A percentile compares a stretch with the other conserved stretches of the same genome.
Evolutionary conservation across 1,140 invertebrate genomes (phyloP).

Genomic region (Diorhabda elongata): DNA sequence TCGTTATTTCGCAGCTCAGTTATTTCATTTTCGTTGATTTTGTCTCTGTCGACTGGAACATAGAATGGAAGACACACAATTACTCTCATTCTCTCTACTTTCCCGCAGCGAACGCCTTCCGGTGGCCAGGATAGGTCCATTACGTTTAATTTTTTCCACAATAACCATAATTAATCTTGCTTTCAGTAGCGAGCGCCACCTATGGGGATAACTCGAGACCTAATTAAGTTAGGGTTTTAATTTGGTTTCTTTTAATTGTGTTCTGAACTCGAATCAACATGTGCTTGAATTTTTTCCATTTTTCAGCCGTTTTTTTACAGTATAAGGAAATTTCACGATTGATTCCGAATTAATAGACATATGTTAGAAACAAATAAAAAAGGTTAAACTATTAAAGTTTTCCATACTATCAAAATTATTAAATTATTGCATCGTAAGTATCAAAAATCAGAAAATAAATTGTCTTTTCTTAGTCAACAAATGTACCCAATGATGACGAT

Average conservation of each 20-base stretch:
- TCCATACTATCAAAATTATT: too few species aligned
- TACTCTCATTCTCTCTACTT: background rate
- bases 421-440: too few species aligned
- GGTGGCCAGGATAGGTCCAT: background rate
- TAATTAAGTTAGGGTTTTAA: background rate
- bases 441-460: too few species aligned
- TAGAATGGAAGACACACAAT: background rate
- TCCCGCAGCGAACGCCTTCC: background rate
- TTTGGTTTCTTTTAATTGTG: background rate
- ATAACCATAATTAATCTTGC: conserved; percentile 2
- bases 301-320: too few species aligned
- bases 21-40: too few species aligned
- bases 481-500: too few species aligned
- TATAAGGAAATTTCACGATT: too few species aligned
- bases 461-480: too few species aligned
- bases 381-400: too few species aligned
- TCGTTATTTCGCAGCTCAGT: too few species aligned
- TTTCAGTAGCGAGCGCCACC: conserved; percentile 1
- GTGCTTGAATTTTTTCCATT: background rate
- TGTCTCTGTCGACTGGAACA: background rate
- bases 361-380: too few species aligned
- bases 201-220: background rate
- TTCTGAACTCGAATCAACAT: background rate
- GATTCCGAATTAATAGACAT: too few species aligned
- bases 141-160: conserved; percentile 2